Evolutionary conservation across 2,797 vertebrate species (phyloP).

Genomic region (Acomys russatus): DNA sequence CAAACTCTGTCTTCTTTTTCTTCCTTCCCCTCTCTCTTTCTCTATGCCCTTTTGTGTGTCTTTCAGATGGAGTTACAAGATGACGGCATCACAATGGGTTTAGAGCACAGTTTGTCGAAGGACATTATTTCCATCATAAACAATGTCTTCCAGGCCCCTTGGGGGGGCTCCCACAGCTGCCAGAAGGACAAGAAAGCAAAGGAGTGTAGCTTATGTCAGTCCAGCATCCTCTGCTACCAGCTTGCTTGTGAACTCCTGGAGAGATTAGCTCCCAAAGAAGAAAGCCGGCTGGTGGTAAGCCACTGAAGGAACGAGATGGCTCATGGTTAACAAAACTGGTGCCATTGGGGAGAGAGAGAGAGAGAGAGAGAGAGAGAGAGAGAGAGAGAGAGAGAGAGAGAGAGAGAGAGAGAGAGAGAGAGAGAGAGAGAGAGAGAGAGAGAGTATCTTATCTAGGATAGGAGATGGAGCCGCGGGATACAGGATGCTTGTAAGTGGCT

Average conservation of each 20-base stretch:
- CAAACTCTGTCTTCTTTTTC: constrained; percentile 70
- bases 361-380: too few relatives aligned
- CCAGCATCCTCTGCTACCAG: constrained; percentile 99
- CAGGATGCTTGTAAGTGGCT: background rate
- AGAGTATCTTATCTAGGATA: background rate
- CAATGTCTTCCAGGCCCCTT: constrained; percentile 99
- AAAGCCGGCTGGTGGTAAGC: constrained; percentile 98
- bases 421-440: too few relatives aligned
- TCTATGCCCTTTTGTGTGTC: constrained; percentile 60
- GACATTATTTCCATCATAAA: constrained; percentile 99
- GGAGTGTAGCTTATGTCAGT: constrained; percentile 98
- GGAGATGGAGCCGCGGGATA: background rate
- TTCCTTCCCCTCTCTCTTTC: constrained; percentile 19
- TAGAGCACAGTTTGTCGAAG: constrained; percentile 97
- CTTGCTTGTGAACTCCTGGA: constrained; percentile 98
- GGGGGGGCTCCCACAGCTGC: constrained; percentile 99
- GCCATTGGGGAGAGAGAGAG: background rate
- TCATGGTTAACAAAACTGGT: too few relatives aligned
- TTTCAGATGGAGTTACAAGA: constrained; percentile 99
- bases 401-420: too few relatives aligned
- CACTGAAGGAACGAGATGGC: background rate
- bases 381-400: too few relatives aligned
- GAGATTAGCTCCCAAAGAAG: constrained; percentile 96
- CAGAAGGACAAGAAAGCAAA: constrained; percentile 97
- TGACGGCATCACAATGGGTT: constrained; percentile 96